Evolutionary conservation across 2,113 vertebrate genomes (phyloP).

Genomic region (Hassar affinis): DNA sequence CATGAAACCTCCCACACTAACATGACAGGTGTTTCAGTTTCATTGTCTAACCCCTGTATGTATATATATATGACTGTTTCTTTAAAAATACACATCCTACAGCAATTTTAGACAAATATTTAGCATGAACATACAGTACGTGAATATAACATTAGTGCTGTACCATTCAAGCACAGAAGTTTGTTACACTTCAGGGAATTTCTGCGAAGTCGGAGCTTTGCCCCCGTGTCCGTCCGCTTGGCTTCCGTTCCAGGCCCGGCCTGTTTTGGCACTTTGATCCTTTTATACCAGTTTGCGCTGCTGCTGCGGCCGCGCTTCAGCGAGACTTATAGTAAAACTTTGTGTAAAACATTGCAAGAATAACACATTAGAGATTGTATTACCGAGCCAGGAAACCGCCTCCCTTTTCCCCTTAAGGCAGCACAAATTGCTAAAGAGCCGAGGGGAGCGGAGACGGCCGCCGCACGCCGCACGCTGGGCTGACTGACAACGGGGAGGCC

Average conservation of each 20-base stretch:
- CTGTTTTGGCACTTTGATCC: conserved; percentile 1
- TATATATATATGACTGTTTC: no score
- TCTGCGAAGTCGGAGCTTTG: background rate
- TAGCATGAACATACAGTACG: background rate
- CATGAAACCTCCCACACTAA: no score
- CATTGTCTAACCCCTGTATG: no score
- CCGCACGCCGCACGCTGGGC: conserved; percentile 50
- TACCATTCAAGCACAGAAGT: no score
- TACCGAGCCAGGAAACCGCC: conserved; percentile 64
- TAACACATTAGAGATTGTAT: conserved; percentile 59
- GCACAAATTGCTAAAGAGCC: conserved; percentile 62
- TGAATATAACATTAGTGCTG: background rate
- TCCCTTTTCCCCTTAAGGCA: conserved; percentile 61
- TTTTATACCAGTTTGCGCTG: conserved; percentile 32
- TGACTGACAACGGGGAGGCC: conserved; percentile 57
- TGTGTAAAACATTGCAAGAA: conserved; percentile 62
- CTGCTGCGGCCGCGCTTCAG: conserved; percentile 39
- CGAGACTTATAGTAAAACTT: conserved; percentile 59
- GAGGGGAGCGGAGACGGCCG: conserved; percentile 59
- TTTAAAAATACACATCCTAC: no score
- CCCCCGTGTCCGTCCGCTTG: background rate
- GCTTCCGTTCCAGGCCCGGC: background rate
- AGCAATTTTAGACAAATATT: no score
- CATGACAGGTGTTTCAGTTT: no score
- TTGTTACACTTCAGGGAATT: background rate